Conservation (phyloP, 2,888 invertebrate species). For the Philhelius pedissequus region DNA sequence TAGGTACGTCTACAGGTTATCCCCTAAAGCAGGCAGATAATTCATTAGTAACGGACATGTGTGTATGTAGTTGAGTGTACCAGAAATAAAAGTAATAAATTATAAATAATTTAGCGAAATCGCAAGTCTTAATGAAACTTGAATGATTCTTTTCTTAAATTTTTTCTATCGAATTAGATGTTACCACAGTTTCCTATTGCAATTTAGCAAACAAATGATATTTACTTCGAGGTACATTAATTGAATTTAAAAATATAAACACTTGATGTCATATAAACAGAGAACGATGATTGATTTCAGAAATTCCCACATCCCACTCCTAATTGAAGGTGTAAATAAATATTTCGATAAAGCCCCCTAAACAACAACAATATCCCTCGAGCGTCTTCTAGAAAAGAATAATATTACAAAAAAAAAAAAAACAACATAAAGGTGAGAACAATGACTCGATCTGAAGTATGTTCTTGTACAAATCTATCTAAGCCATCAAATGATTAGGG, state of each 20-base stretch:
- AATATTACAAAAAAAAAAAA: no score
- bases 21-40: neutral
- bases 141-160: neutral
- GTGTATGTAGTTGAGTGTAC: neutral
- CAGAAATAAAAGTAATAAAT: neutral
- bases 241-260: constrained; percentile 19
- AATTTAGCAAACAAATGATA: constrained; percentile 4
- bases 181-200: neutral
- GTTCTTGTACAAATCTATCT: neutral
- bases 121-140: neutral
- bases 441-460: neutral
- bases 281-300: neutral
- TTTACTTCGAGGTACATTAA: neutral
- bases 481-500: constrained; percentile 1
- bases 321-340: constrained; percentile 36
- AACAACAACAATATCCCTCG: constrained; percentile 3
- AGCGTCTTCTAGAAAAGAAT: neutral
- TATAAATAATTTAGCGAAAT: neutral
- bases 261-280: constrained; percentile 32
- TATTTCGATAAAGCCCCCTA: constrained; percentile 7
- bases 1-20: no score
- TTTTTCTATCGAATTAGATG: neutral
- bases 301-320: constrained; percentile 28
- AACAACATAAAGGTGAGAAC: neutral
- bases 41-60: neutral